Evolutionary conservation across 2,797 vertebrate species (phyloP).

Genomic region (Syngnathus rostellatus): DNA sequence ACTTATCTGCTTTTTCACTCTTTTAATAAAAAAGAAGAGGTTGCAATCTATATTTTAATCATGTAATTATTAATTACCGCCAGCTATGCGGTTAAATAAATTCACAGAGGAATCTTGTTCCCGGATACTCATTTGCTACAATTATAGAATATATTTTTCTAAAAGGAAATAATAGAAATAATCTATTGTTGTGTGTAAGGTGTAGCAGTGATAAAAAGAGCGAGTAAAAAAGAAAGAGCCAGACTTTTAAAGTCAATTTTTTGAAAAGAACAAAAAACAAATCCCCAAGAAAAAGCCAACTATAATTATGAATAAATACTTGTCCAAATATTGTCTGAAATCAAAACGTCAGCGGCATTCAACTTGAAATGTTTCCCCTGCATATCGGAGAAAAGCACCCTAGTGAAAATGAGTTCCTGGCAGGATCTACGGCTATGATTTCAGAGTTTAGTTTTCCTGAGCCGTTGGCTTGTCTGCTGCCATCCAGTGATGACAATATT

Average conservation of each 20-base stretch:
- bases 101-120: neutral
- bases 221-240: neutral
- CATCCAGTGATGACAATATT: slow-evolving; percentile 7
- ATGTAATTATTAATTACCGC: neutral
- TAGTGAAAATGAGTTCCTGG: neutral
- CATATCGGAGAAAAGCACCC: neutral
- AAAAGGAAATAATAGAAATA: neutral
- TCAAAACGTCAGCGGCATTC: neutral
- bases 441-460: slow-evolving; percentile 2
- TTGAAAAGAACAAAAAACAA: neutral
- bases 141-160: neutral
- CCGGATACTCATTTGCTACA: neutral
- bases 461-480: slow-evolving; percentile 4
- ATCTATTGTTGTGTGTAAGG: neutral
- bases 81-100: neutral
- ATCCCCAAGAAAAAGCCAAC: neutral
- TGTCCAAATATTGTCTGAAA: neutral
- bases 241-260: neutral
- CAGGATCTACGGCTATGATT: slow-evolving; percentile 1
- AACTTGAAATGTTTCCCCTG: neutral
- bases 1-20: neutral
- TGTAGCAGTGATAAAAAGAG: neutral
- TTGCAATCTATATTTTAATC: neutral
- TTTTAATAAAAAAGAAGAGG: neutral
- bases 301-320: neutral